Conservation (phyloP, 2,113 vertebrate genomes). For the Panthera leo region DNA sequence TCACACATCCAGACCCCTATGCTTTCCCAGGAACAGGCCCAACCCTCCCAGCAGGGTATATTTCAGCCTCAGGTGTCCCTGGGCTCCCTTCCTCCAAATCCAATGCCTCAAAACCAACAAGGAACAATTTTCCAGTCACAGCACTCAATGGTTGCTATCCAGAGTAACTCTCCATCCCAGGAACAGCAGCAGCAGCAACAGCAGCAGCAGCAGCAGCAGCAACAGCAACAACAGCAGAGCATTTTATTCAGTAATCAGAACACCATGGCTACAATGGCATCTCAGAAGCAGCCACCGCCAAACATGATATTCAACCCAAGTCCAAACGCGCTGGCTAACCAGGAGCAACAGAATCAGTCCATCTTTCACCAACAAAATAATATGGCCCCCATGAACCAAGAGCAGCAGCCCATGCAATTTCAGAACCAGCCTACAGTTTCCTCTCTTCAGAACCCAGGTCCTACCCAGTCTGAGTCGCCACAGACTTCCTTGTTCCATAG, state of each 20-base stretch:
- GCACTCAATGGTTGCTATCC: slow-evolving; percentile 89
- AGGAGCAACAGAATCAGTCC: slow-evolving; percentile 91
- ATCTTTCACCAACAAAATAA: slow-evolving; percentile 92
- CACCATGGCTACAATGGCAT: slow-evolving; percentile 83
- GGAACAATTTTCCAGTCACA: slow-evolving; percentile 91
- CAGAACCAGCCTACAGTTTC: slow-evolving; percentile 92
- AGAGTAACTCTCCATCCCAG: slow-evolving; percentile 84
- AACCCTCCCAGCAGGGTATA: slow-evolving; percentile 84
- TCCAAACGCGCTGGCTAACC: slow-evolving; percentile 86
- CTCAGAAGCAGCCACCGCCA: slow-evolving; percentile 89
- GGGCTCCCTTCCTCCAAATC: slow-evolving; percentile 83
- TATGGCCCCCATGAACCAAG: slow-evolving; percentile 90
- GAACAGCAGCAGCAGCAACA: slow-evolving; percentile 91
- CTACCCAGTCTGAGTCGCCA: slow-evolving; percentile 85
- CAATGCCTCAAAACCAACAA: slow-evolving; percentile 87
- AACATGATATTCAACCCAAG: slow-evolving; percentile 87
- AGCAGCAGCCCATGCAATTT: slow-evolving; percentile 95
- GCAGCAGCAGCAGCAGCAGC: slow-evolving; percentile 85
- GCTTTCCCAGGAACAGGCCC: slow-evolving; percentile 89
- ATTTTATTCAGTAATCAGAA: slow-evolving; percentile 87
- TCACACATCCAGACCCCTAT: slow-evolving; percentile 90
- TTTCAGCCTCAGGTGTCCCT: slow-evolving; percentile 86
- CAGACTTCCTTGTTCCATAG: slow-evolving; percentile 93
- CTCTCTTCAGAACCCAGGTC: slow-evolving; percentile 87
- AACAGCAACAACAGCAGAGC: slow-evolving; percentile 91